These are phyloP conservation scores for Galerucella nymphaeae DNA, from an alignment of 2,888 invertebrate species.

Conservation along the genomic window DNA sequence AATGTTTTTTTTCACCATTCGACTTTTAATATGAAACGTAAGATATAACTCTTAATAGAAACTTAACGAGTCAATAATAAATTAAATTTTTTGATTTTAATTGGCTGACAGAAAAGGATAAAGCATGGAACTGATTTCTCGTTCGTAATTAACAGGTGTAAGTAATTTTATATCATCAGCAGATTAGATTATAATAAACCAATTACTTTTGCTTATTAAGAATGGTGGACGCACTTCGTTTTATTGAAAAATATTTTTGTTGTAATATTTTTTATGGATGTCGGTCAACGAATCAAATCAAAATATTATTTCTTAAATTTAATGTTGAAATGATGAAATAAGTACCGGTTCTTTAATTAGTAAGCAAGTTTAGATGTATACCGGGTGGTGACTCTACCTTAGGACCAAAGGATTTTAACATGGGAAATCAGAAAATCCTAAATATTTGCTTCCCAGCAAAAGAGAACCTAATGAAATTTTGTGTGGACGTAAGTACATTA, in stretches of 20 bases:
- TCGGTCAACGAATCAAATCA: background rate
- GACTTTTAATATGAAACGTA: constrained; percentile 21
- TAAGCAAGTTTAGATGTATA: background rate
- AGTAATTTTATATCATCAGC: constrained; percentile 1
- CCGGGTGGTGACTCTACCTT: too few relatives aligned
- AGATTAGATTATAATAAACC: background rate
- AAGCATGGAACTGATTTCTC: background rate
- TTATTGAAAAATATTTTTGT: background rate
- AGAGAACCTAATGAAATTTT: too few relatives aligned
- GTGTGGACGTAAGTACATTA: too few relatives aligned
- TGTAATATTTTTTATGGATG: background rate
- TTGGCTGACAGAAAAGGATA: constrained; percentile 25
- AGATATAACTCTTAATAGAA: constrained; percentile 15
- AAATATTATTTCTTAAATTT: background rate
- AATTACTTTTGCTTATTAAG: background rate
- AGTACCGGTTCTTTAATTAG: background rate
- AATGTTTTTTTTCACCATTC: constrained; percentile 26
- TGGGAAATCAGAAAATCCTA: too few relatives aligned
- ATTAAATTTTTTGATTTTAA: constrained; percentile 33
- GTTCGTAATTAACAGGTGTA: background rate
- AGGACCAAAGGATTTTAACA: too few relatives aligned
- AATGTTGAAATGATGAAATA: too few relatives aligned
- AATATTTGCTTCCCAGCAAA: too few relatives aligned
- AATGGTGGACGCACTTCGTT: background rate
- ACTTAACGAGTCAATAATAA: constrained; percentile 30